A percentile compares a stretch with the other conserved stretches of the same genome.
Evolutionary conservation across 1,140 invertebrate species (phyloP).

Genomic region (Agraylea sexmaculata): DNA sequence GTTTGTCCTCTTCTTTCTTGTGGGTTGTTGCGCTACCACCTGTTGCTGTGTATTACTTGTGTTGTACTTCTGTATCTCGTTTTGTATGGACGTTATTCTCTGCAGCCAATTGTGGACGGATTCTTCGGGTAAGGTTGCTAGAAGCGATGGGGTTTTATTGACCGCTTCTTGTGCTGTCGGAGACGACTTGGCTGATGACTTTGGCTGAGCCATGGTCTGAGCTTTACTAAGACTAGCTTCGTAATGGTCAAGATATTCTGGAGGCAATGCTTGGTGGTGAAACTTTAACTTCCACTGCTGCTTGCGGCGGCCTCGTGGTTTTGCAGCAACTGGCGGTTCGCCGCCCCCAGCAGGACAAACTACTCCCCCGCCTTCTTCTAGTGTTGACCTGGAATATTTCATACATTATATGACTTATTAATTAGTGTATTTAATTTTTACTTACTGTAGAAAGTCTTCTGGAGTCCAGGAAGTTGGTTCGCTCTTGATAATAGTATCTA

Average conservation of each 20-base stretch:
- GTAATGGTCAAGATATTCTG: constrained; percentile 68
- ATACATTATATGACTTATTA: background rate
- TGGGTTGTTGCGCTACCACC: constrained; percentile 22
- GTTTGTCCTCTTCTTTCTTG: constrained; percentile 12
- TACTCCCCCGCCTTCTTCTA: constrained; percentile 18
- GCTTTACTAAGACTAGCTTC: constrained; percentile 52
- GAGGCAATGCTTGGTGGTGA: constrained; percentile 67
- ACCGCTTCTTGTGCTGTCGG: constrained; percentile 30
- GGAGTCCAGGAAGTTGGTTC: constrained; percentile 18
- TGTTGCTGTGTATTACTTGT: constrained; percentile 22
- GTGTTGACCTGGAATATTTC: constrained; percentile 18
- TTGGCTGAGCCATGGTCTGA: constrained; percentile 22
- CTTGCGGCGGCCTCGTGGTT: constrained; percentile 44
- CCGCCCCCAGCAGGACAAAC: constrained; percentile 11
- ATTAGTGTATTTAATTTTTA: background rate
- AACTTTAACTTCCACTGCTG: constrained; percentile 67
- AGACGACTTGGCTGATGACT: constrained; percentile 18
- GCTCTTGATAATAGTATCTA: constrained; percentile 12
- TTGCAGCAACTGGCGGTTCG: background rate
- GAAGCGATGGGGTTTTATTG: constrained; percentile 24
- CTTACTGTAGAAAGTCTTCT: constrained; percentile 21
- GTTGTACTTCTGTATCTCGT: constrained; percentile 34
- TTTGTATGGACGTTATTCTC: constrained; percentile 54
- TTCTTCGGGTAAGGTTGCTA: constrained; percentile 39
- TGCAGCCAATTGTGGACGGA: constrained; percentile 61